These are phyloP conservation scores for Lytechinus variegatus DNA, from an alignment of 35 echinoderm and acorn worm genomes.

Conservation along the genomic window DNA sequence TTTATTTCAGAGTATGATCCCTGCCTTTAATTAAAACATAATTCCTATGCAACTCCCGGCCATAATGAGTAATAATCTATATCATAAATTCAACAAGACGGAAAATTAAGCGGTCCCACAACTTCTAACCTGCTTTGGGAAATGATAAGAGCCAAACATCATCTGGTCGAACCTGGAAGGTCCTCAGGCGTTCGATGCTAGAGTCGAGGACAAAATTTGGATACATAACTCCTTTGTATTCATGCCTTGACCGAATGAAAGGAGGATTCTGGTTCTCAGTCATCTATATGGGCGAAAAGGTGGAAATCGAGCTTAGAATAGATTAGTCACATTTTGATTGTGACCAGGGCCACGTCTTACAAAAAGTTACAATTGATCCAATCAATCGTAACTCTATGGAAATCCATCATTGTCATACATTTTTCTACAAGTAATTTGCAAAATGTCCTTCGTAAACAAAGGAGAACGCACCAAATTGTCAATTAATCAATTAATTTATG, in stretches of 20 bases:
- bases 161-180: constrained; percentile 51
- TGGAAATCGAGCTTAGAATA: background rate
- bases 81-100: background rate
- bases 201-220: background rate
- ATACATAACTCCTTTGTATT: constrained; percentile 2
- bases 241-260: background rate
- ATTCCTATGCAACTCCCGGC: no score
- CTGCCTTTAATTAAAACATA: no score
- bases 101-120: background rate
- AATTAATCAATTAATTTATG: no score
- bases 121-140: constrained; percentile 47
- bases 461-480: no score
- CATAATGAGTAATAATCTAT: no score
- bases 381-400: no score
- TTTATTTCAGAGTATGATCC: no score
- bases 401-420: no score
- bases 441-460: no score
- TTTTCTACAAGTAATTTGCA: no score
- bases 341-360: no score
- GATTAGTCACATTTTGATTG: no score
- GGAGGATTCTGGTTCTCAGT: background rate
- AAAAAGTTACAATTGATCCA: background rate
- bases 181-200: constrained; percentile 15
- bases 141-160: constrained; percentile 50
- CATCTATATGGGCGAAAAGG: background rate